Percentiles rank a stretch among this genome's conserved stretches.
These are phyloP conservation scores for Caenorhabditis sp. DNA, from an alignment of 2,888 invertebrate genomes.

Conservation along the genomic window DNA sequence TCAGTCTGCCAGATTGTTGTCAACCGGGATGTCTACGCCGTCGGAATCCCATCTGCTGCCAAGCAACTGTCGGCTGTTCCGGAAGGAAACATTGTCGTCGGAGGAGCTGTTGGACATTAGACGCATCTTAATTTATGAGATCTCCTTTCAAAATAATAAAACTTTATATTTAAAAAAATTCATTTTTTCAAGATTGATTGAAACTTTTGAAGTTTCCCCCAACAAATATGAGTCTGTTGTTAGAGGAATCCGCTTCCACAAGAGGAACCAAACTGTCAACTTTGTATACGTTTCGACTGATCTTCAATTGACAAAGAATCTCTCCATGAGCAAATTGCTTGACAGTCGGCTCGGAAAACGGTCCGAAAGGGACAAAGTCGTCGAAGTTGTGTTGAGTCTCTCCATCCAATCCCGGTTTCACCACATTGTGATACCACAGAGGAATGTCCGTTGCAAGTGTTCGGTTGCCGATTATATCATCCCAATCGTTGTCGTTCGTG, in stretches of 20 bases:
- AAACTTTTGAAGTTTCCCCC: constrained; percentile 1
- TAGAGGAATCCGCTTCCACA: neutral
- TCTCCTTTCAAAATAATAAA: constrained; percentile 16
- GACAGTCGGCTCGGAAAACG: constrained; percentile 3
- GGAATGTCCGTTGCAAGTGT: neutral
- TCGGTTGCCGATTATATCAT: constrained; percentile 9
- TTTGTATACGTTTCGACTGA: constrained; percentile 12
- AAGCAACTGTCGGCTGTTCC: neutral
- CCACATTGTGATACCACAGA: constrained; percentile 35
- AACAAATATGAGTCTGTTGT: neutral
- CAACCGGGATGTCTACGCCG: constrained; percentile 62
- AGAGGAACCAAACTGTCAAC: neutral
- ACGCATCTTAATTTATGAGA: constrained; percentile 10
- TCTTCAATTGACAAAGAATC: constrained; percentile 4
- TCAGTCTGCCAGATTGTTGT: constrained; percentile 51
- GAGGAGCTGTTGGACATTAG: constrained; percentile 45
- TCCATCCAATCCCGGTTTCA: constrained; percentile 4
- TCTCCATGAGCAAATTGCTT: constrained; percentile 31
- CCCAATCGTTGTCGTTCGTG: constrained; percentile 23
- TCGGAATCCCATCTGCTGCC: constrained; percentile 56
- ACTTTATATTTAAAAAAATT: neutral
- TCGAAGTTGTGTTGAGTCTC: constrained; percentile 25
- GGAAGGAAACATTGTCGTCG: constrained; percentile 37
- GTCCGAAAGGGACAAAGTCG: constrained; percentile 32
- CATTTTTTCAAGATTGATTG: neutral